Evolutionary conservation across 2,113 vertebrate species (phyloP).

Genomic region (Pardalotus punctatus): DNA sequence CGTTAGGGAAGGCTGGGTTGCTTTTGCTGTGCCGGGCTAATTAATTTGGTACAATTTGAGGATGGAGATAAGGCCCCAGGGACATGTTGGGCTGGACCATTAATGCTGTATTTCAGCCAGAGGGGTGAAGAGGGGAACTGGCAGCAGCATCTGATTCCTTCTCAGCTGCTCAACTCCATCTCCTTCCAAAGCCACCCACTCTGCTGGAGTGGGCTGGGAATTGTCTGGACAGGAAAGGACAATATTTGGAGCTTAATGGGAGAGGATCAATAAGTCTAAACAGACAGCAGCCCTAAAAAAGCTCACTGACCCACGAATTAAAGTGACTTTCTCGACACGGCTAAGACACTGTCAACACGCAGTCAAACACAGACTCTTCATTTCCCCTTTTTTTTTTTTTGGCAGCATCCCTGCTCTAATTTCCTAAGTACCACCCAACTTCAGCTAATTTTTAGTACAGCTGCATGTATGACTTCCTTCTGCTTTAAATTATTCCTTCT

Average conservation of each 20-base stretch:
- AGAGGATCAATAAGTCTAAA: background rate
- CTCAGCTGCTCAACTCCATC: background rate
- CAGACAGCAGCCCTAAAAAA: background rate
- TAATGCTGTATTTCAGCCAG: background rate
- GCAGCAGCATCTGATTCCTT: background rate
- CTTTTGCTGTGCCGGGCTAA: constrained; percentile 2
- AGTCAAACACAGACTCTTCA: background rate
- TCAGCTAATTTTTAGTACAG: background rate
- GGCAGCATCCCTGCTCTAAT: background rate
- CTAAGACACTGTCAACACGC: background rate
- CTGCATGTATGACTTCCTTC: background rate
- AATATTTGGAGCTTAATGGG: background rate
- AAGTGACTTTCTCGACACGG: background rate
- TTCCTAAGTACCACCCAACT: background rate
- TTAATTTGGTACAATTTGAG: constrained; percentile 51
- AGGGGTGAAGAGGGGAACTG: background rate
- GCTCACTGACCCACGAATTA: background rate
- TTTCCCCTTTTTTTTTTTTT: background rate
- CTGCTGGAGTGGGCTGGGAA: background rate
- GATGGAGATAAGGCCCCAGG: constrained; percentile 11
- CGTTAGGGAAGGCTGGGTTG: background rate
- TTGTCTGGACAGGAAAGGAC: background rate
- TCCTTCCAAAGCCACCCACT: background rate
- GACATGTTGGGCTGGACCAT: background rate
- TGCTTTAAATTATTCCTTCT: background rate